Conservation (phyloP, 2,888 invertebrate species). For the Nomada flava region DNA sequence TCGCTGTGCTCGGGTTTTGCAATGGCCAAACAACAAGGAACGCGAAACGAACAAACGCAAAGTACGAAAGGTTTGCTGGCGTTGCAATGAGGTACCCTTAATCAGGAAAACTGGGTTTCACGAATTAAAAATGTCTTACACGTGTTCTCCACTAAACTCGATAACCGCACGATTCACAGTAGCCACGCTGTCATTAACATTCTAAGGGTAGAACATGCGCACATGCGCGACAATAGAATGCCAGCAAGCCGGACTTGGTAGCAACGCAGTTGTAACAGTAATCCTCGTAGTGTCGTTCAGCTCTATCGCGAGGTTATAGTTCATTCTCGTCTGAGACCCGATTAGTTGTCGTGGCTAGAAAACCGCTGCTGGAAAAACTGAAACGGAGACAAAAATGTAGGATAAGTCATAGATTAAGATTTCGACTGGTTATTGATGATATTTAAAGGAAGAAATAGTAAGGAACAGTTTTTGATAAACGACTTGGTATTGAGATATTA, state of each 20-base stretch:
- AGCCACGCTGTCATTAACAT: slow-evolving; percentile 43
- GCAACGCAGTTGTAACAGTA: slow-evolving; percentile 77
- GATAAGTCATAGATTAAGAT: not conserved
- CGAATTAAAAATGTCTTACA: not conserved
- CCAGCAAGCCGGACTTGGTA: slow-evolving; percentile 52
- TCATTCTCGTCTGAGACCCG: not conserved
- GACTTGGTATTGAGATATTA: not conserved
- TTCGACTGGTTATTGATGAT: not conserved
- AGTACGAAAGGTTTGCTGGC: too few relatives aligned
- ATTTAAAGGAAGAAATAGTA: not conserved
- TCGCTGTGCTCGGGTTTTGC: not conserved
- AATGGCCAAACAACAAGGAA: too few relatives aligned
- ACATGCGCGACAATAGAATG: slow-evolving; percentile 58
- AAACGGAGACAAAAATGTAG: not conserved
- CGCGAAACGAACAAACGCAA: not conserved
- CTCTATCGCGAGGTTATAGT: slow-evolving; percentile 24
- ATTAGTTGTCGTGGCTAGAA: not conserved
- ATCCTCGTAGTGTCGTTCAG: slow-evolving; percentile 60
- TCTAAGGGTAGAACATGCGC: slow-evolving; percentile 62
- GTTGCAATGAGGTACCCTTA: too few relatives aligned
- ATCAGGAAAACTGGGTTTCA: too few relatives aligned
- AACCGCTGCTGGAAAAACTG: not conserved
- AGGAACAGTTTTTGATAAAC: not conserved
- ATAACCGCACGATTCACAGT: slow-evolving; percentile 13
- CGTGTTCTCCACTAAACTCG: not conserved